Conservation (phyloP, 2,797 vertebrate species). For the Peromyscus eremicus region DNA sequence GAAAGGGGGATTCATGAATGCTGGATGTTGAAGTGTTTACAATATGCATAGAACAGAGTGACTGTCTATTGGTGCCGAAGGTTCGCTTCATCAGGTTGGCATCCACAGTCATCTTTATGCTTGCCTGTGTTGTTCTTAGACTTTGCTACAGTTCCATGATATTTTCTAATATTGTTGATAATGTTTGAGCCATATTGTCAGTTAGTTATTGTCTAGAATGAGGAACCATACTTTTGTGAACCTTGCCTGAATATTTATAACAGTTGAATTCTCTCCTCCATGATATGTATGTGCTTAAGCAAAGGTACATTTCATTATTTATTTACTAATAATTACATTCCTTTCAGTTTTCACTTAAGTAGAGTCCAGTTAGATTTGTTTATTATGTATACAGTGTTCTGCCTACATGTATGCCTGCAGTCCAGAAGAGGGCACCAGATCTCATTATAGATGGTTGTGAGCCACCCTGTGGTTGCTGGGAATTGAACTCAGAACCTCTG, state of each 20-base stretch:
- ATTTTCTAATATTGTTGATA: neutral
- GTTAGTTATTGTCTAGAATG: neutral
- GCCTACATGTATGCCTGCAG: no score
- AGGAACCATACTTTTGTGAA: neutral
- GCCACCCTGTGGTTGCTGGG: no score
- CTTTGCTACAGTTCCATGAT: no score
- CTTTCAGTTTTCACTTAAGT: neutral
- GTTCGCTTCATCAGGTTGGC: neutral
- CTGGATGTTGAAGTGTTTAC: neutral
- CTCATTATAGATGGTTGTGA: no score
- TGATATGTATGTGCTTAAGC: neutral
- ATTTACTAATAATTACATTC: neutral
- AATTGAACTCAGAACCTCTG: no score
- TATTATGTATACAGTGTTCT: no score
- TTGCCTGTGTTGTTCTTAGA: neutral
- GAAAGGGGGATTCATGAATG: neutral
- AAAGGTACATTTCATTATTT: neutral
- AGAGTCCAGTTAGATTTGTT: neutral
- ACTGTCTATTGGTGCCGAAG: neutral
- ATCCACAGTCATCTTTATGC: neutral
- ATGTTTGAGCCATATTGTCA: neutral
- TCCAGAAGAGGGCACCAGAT: no score
- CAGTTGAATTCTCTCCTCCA: neutral
- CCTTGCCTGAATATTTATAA: neutral
- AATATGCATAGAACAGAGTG: neutral